phyloP scores from a whole-genome alignment of 2,888 invertebrate species.

The Uloborus plumipes region DNA sequence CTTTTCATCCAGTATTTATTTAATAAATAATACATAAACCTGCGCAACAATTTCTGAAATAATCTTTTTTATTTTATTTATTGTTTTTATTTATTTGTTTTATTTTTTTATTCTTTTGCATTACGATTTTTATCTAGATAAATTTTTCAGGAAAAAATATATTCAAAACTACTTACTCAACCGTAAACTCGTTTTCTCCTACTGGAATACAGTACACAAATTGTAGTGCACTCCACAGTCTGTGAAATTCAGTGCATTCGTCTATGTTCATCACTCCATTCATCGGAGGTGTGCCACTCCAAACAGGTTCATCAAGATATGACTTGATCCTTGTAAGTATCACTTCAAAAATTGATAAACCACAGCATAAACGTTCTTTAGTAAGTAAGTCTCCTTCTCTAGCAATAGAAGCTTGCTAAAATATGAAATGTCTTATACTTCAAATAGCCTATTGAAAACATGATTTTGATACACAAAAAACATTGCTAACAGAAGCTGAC shows the following conservation, averaged over 20 bases:
- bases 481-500: no score
- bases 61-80: no score
- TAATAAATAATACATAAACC: no score
- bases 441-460: no score
- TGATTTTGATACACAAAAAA: no score
- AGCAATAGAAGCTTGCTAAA: conserved; percentile 92
- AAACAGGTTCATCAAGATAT: conserved; percentile 89
- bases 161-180: conserved; percentile 81
- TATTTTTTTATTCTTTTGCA: no score
- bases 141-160: no score
- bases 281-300: conserved; percentile 86
- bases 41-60: no score
- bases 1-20: no score
- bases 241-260: conserved; percentile 97
- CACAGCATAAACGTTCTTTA: conserved; percentile 96
- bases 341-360: conserved; percentile 95
- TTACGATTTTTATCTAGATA: no score
- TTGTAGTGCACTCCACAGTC: conserved; percentile 95
- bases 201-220: conserved; percentile 98
- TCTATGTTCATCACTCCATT: conserved; percentile 97
- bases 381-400: conserved; percentile 96
- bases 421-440: conserved; percentile 57
- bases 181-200: conserved; percentile 94
- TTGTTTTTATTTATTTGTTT: no score
- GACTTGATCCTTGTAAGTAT: conserved; percentile 88